Base-by-base conservation (phyloP, 2,797 vertebrate species). In the Cetoscarus ocellatus region DNA sequence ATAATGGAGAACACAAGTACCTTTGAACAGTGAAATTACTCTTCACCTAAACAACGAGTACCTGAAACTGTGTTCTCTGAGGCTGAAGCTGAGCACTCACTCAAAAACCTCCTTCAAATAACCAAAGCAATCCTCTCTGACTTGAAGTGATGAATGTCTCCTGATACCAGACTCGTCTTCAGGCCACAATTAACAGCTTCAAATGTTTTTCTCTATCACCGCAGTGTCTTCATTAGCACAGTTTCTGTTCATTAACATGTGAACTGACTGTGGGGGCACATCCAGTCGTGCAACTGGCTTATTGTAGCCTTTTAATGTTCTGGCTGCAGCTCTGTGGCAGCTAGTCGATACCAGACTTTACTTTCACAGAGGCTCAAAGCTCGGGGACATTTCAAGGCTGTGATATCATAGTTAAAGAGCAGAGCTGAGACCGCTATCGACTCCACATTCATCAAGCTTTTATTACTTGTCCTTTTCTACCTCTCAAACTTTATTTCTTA, bases 301-400 rank as follows among this genome's bases (percentile, higher is more conserved):
- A 80, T 77, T 54, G 58, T 66, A 44, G 80, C 70, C 78, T 78
- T 50, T 86, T 86, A 74, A 79, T 85, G 84, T 80, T 64, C 64
- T 51, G 58, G 76, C 78, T 75, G 68, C 76, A 39, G 69, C 34
- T 52, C 62, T 14, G 68, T 87, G 87, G 80, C 89, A 90, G 83
- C 69, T 78, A 63, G 81, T 90, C 85, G 51, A 92, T 92, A 91
- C 65, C 73, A 68, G 80, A 66, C 82, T 84, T 81, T 70, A 83
- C 84, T 85, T 78, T 79, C 78, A 66, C 80, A 77, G 72, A 77
- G 49, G 43, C 75, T 83, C 80, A 72, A 86, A 75, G 82, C 86
- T 84, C 61, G 8, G 83, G 75, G 81, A 82, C 79, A 54, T 88
- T 86, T 86, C 78, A 72, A 76, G 66, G 71, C 68, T 73, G 61